phyloP scores from a whole-genome alignment of 2,113 vertebrate species.

The Bubalus kerabau region DNA sequence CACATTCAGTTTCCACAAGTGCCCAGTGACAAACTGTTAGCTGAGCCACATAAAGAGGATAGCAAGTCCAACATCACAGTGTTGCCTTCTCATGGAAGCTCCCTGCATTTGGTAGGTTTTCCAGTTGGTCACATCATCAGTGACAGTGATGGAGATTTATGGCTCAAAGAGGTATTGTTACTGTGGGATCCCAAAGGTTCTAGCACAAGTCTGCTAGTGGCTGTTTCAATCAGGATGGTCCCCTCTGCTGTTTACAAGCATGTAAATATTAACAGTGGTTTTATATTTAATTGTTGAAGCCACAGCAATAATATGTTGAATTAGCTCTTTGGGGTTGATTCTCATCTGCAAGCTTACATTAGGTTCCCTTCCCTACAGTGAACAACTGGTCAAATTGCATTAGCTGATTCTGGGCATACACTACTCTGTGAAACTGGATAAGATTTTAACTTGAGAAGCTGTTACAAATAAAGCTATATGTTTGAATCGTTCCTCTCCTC shows the following conservation, averaged over 20 bases:
- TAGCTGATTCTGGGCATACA: neutral
- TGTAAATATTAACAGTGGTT: neutral
- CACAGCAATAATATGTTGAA: neutral
- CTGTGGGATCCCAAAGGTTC: neutral
- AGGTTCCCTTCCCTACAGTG: neutral
- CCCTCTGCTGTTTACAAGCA: neutral
- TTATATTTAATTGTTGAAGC: neutral
- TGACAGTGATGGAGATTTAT: neutral
- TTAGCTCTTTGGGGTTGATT: neutral
- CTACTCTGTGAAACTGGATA: neutral
- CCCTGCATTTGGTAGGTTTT: neutral
- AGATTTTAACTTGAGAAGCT: neutral
- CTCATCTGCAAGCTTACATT: neutral
- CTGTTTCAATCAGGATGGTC: neutral
- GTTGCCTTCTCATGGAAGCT: neutral
- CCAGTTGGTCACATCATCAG: neutral
- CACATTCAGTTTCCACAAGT: neutral
- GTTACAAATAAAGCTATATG: neutral
- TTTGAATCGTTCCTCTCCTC: neutral
- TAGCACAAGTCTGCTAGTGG: neutral
- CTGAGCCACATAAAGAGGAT: neutral
- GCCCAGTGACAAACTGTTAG: neutral
- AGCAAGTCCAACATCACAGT: neutral
- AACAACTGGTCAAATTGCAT: neutral
- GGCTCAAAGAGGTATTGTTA: neutral